A percentile compares a stretch with the other conserved stretches of the same genome.
phyloP scores from a whole-genome alignment of 2,113 vertebrate genomes.

The Tupaia chinensis region DNA sequence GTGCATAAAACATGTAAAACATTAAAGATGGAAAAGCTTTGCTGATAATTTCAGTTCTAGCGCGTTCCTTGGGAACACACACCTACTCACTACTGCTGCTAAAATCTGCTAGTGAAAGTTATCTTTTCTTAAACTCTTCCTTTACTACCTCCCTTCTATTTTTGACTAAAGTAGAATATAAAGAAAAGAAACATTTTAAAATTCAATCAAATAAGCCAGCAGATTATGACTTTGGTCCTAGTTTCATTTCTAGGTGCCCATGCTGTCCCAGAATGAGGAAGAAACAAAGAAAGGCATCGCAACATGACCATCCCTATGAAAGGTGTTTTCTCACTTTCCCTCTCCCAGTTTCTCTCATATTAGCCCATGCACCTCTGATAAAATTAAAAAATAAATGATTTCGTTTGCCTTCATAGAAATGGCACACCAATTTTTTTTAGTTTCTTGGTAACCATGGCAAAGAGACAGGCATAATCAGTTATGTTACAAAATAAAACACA shows the following conservation, averaged over 20 bases:
- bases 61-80: not conserved
- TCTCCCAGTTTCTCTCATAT: too few relatives aligned
- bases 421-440: not conserved
- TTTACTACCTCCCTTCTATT: not conserved
- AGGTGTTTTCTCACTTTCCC: too few relatives aligned
- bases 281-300: not conserved
- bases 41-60: not conserved
- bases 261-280: not conserved
- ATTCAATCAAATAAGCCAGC: not conserved
- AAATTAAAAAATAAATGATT: not conserved
- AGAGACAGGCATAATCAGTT: not conserved
- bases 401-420: not conserved
- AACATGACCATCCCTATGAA: too few relatives aligned
- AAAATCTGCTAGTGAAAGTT: not conserved
- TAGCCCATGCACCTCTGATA: too few relatives aligned
- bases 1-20: not conserved
- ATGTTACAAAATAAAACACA: not conserved
- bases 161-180: not conserved
- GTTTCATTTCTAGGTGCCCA: not conserved
- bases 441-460: not conserved
- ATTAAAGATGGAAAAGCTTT: not conserved
- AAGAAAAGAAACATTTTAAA: not conserved
- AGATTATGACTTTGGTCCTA: not conserved
- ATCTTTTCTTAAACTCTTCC: not conserved
- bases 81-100: not conserved